These are phyloP conservation scores for Palythoa caribaeorum DNA, from an alignment of 92 coral and sea anemone genomes.

Conservation along the genomic window DNA sequence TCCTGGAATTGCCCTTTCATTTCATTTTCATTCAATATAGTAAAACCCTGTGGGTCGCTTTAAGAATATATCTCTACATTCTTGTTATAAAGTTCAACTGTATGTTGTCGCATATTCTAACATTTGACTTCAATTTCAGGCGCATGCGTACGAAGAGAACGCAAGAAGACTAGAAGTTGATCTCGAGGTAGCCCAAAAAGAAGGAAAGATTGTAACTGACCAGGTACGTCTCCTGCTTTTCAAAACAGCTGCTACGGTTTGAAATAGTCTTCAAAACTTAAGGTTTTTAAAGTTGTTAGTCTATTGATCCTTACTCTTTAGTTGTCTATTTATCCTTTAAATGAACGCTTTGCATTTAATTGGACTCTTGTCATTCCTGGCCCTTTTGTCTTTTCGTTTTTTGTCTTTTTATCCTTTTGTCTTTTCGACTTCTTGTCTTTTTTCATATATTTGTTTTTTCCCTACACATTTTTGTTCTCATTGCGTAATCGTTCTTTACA, in stretches of 20 bases:
- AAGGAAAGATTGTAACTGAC: conserved; percentile 75
- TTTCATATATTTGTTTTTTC: too few species aligned
- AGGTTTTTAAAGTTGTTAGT: not conserved
- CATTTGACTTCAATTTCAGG: conserved; percentile 50
- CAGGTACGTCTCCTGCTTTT: conserved; percentile 58
- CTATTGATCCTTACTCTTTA: not conserved
- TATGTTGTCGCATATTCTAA: not conserved
- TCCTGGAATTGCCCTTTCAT: not conserved
- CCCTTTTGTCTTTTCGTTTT: too few species aligned
- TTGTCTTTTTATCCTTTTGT: too few species aligned
- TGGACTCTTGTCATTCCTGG: too few species aligned
- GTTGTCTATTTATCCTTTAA: too few species aligned
- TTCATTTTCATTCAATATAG: too few species aligned
- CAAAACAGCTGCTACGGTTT: too few species aligned
- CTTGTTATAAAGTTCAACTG: not conserved
- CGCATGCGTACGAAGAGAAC: conserved; percentile 87
- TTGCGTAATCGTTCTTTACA: too few species aligned
- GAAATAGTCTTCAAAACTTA: not conserved
- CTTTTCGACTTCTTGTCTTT: too few species aligned
- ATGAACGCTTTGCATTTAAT: too few species aligned
- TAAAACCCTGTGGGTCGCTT: too few species aligned
- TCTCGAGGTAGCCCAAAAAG: conserved; percentile 82
- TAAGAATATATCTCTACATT: not conserved
- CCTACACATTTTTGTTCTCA: too few species aligned
- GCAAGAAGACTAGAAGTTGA: conserved; percentile 83